phyloP scores from a whole-genome alignment of 2,888 invertebrate genomes.

The Lycocerus yunnanus region DNA sequence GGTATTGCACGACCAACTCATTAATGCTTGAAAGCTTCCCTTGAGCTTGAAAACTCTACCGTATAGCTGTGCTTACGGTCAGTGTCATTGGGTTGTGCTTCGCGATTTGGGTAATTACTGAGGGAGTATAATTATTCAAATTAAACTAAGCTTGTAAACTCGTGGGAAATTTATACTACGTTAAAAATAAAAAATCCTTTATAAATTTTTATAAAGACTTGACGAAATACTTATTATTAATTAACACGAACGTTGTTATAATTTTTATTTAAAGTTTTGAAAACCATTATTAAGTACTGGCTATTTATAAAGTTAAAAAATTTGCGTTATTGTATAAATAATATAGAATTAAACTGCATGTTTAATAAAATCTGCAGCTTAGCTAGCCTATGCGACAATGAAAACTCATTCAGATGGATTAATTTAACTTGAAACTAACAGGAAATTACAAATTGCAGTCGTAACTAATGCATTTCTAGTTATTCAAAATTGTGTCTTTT shows the following conservation, averaged over 20 bases:
- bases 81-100: slow-evolving; percentile 49
- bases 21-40: slow-evolving; percentile 19
- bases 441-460: slow-evolving; percentile 7
- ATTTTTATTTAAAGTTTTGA: neutral
- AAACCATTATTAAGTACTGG: neutral
- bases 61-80: slow-evolving; percentile 44
- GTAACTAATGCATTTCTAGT: slow-evolving; percentile 1
- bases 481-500: neutral
- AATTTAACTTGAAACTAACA: neutral
- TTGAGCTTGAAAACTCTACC: slow-evolving; percentile 10
- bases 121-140: slow-evolving; percentile 49
- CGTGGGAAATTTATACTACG: slow-evolving; percentile 34
- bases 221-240: neutral
- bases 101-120: slow-evolving; percentile 49
- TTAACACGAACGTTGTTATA: neutral
- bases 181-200: neutral
- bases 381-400: neutral
- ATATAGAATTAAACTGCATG: too few relatives aligned
- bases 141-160: slow-evolving; percentile 29
- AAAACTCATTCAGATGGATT: neutral
- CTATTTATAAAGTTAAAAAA: neutral
- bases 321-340: neutral
- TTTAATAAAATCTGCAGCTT: neutral
- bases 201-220: neutral
- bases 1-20: slow-evolving; percentile 15